phyloP scores from a whole-genome alignment of 2,888 invertebrate genomes.

The Zygogramma bicolorata region DNA sequence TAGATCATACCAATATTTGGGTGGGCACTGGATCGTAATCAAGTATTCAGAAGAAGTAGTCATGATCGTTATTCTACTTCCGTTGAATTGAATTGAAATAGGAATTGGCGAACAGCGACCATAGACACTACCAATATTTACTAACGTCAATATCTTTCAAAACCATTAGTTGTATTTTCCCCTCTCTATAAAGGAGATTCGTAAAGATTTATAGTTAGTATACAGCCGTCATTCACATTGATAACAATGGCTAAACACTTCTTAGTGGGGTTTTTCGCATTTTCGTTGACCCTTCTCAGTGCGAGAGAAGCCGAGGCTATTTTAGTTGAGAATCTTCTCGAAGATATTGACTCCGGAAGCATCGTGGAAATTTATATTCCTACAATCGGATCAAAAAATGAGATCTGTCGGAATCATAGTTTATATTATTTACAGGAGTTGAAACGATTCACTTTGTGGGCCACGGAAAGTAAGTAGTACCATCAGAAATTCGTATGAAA shows the following conservation, averaged over 20 bases:
- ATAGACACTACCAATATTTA: neutral
- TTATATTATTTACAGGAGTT: constrained; percentile 47
- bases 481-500: too few relatives aligned
- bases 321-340: constrained; percentile 12
- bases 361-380: constrained; percentile 42
- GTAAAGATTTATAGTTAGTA: neutral
- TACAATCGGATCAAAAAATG: constrained; percentile 37
- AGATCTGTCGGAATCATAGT: constrained; percentile 48
- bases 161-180: neutral
- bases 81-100: neutral
- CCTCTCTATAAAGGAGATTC: constrained; percentile 2
- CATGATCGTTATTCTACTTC: neutral
- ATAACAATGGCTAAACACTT: neutral
- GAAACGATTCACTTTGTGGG: constrained; percentile 49
- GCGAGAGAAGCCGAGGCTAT: neutral
- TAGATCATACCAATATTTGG: neutral
- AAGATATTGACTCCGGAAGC: constrained; percentile 26
- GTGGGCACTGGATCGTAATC: neutral
- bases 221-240: neutral
- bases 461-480: constrained; percentile 50
- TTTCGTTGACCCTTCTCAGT: neutral
- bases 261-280: neutral
- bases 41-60: neutral
- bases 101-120: neutral
- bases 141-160: neutral